Conservation (phyloP, 2,797 vertebrate genomes). For the Fundulus diaphanus region DNA sequence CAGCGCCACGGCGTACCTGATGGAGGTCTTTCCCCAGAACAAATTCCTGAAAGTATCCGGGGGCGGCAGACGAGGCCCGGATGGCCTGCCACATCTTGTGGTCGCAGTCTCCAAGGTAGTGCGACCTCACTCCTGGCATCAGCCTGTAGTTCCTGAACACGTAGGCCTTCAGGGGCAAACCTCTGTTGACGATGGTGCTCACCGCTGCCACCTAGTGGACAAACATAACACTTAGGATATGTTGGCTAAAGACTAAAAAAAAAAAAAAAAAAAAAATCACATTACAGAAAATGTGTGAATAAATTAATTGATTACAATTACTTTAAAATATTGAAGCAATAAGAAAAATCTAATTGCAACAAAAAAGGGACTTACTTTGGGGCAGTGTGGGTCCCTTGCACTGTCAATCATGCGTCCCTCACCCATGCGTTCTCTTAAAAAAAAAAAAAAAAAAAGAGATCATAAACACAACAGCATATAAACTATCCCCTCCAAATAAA, state of each 20-base stretch:
- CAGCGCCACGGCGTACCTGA: slow-evolving; percentile 81
- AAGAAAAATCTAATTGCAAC: background rate
- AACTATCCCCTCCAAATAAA: background rate
- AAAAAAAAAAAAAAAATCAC: background rate
- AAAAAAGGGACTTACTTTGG: slow-evolving; percentile 84
- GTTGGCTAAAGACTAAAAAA: background rate
- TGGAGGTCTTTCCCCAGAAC: slow-evolving; percentile 91
- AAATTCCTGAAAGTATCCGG: slow-evolving; percentile 96
- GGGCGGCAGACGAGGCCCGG: slow-evolving; percentile 94
- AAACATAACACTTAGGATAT: background rate
- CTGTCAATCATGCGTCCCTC: slow-evolving; percentile 92
- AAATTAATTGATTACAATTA: background rate
- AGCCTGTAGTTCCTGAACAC: slow-evolving; percentile 96
- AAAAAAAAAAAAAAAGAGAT: slow-evolving; percentile 26
- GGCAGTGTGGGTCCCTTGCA: slow-evolving; percentile 88
- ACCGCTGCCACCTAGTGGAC: slow-evolving; percentile 92
- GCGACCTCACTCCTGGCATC: slow-evolving; percentile 90
- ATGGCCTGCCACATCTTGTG: slow-evolving; percentile 97
- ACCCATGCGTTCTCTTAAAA: slow-evolving; percentile 90
- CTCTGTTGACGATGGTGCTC: slow-evolving; percentile 94
- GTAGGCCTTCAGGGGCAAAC: slow-evolving; percentile 90
- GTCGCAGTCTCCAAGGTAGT: slow-evolving; percentile 90
- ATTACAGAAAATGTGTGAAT: too few species aligned
- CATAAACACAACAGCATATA: background rate
- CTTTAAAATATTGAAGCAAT: background rate